A percentile compares a stretch with the other conserved stretches of the same genome.
phyloP scores from a whole-genome alignment of 2,888 invertebrate genomes.

The Ichneumoninae sp. region DNA sequence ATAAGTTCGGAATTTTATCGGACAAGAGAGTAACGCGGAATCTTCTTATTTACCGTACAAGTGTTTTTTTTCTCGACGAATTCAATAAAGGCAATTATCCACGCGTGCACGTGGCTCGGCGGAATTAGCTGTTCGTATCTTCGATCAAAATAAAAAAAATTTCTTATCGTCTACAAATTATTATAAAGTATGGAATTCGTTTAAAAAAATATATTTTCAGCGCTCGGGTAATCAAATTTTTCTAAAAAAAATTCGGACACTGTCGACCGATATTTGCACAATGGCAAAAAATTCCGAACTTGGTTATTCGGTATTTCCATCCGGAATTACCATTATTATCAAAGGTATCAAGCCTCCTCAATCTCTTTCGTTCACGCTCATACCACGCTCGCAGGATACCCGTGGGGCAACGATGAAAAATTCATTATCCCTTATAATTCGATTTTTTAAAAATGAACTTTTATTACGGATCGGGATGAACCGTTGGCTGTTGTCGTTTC shows the following conservation, averaged over 20 bases:
- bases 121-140: too few relatives aligned
- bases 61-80: background rate
- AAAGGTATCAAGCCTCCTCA: slow-evolving; percentile 47
- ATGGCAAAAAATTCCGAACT: background rate
- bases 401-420: slow-evolving; percentile 51
- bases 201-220: background rate
- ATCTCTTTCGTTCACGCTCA: slow-evolving; percentile 58
- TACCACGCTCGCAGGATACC: slow-evolving; percentile 65
- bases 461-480: background rate
- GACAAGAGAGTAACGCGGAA: background rate
- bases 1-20: slow-evolving; percentile 9
- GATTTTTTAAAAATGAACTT: slow-evolving; percentile 13
- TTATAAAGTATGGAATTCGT: background rate
- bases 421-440: background rate
- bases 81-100: background rate
- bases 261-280: background rate
- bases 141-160: background rate
- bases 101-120: too few relatives aligned
- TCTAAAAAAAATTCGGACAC: background rate
- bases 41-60: background rate
- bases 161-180: background rate
- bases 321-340: background rate
- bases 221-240: background rate
- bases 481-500: slow-evolving; percentile 29
- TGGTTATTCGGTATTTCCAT: background rate